phyloP scores from a whole-genome alignment of 2,113 vertebrate genomes.

The Poeciliopsis prolifica region DNA sequence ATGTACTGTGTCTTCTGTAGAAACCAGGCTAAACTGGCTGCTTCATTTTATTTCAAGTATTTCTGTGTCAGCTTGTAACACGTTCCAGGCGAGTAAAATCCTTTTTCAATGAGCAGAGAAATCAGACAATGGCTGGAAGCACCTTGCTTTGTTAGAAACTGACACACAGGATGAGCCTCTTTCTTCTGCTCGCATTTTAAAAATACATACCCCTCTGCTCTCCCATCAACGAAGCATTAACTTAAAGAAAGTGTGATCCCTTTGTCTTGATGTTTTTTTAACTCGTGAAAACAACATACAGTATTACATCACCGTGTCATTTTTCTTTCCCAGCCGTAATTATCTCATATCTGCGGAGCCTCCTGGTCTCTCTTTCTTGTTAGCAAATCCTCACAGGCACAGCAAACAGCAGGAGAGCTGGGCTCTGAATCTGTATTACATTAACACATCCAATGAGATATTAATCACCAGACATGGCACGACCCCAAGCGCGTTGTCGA shows the following conservation, averaged over 20 bases:
- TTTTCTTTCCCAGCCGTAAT: constrained; percentile 59
- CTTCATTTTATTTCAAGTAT: not conserved
- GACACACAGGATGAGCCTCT: constrained; percentile 14
- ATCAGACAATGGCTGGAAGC: constrained; percentile 14
- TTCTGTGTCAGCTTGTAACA: constrained; percentile 19
- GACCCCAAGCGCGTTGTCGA: constrained; percentile 52
- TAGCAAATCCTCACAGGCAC: constrained; percentile 52
- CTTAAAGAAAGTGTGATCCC: constrained; percentile 18
- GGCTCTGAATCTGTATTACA: constrained; percentile 67
- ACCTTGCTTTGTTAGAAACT: constrained; percentile 22
- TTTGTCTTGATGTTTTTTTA: constrained; percentile 19
- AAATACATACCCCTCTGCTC: constrained; percentile 1
- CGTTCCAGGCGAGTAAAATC: not conserved
- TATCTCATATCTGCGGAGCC: constrained; percentile 50
- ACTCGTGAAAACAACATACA: constrained; percentile 29
- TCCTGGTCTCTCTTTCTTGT: constrained; percentile 60
- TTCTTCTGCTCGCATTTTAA: constrained; percentile 5
- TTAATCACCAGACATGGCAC: constrained; percentile 63
- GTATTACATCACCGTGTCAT: constrained; percentile 11
- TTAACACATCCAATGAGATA: constrained; percentile 69
- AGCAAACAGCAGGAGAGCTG: constrained; percentile 47
- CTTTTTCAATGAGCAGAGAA: constrained; percentile 13
- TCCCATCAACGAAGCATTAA: constrained; percentile 9
- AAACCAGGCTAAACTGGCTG: not conserved
- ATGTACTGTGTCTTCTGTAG: not conserved